Evolutionary conservation across 2,888 invertebrate genomes (phyloP), one percentile per base, ranked within the genome.

Genomic region (Ophraella communa): DNA sequence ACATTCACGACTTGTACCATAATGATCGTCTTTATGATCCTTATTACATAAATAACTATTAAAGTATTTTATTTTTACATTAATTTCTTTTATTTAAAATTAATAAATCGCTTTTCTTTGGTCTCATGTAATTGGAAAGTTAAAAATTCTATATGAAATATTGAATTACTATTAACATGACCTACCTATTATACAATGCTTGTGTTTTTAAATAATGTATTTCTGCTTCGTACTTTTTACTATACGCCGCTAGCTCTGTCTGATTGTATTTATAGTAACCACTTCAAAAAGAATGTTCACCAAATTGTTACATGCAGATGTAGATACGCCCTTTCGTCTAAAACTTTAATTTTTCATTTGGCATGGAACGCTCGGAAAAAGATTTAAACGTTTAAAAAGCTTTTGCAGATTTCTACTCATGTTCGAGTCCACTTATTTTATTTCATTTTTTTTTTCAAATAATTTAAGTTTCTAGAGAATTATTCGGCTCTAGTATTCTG

Each of bases 341-440:
- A 45, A 51, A 30, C 23, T 52, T 63, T 21, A 64, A 64, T 58
- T 44, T 64, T 64, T 58, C 63, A 58, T 64, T 53, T 58, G 52
- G 57, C 57, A 57, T 42, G 47, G 49, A 62, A 57, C 24, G 52
- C 51, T 42, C n/a, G 45, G 52, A 59, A 59, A 42, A 42, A 35
- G 30, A 51, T 57, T 52, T 42, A 44, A 63, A 63, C 57, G 57
- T 53, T 64, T 58, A 17, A 58, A 64, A 64, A 64, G 63, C 53
- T 64, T 58, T 58, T 54, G 58, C 63, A 49, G 58, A 57, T 59
- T 59, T 59, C 59, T 21, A 59, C 52, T 53, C 58, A 21, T 53
- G 49, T 64, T 64, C 57, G 53, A 52, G 63, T 63, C 62, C 33
- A 62, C 52, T 62, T 35, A n/a, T 35, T 49, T 62, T 58, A 53